Base-by-base conservation (phyloP, 2,113 vertebrate genomes). In the Cottus gobio region DNA sequence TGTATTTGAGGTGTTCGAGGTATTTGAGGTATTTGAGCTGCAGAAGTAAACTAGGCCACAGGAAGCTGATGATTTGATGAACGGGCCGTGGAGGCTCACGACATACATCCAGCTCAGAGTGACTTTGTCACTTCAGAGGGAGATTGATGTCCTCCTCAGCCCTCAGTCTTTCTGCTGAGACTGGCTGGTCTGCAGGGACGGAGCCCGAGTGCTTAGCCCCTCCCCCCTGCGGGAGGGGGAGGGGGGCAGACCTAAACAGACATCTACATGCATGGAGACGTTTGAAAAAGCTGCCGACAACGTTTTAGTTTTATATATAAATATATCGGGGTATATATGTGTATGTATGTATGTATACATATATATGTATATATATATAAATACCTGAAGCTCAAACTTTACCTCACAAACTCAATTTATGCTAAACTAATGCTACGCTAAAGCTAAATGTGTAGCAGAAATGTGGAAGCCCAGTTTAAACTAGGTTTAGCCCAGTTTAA, bases 31-130 rank as follows among this genome's bases (percentile, higher is more conserved):
- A 31, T 31, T 31, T 31, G 30, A 31, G n/a, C n/a, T n/a, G n/a
- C n/a, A n/a, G n/a, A 31, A 4, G 42, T 85, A 89, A 91, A 92
- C 85, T 91, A 90, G 91, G 92, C 86, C 91, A 90, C 62, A 81
- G 83, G 80, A 83, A 85, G 54, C 85, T 2, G n/a, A 94, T 93
- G 89, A 85, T 89, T 92, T 95, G 94, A 95, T 95, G 89, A 94
- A 94, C 89, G 85, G 90, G 88, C 86, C 87, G 58, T 66, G 79
- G 80, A 37, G 85, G 77, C 90, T 89, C 56, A 1, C 91, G 85
- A 93, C 93, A 95, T 94, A 85, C 88, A 93, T 94, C 95, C 93
- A 90, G 36, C 84, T 57, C 60, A 89, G 87, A 93, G 84, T 90
- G 90, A 92, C 89, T 86, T 88, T 92, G 92, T 93, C 91, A 79